Conservation (phyloP, 2,797 vertebrate species). For the Crocidura indochinensis region DNA sequence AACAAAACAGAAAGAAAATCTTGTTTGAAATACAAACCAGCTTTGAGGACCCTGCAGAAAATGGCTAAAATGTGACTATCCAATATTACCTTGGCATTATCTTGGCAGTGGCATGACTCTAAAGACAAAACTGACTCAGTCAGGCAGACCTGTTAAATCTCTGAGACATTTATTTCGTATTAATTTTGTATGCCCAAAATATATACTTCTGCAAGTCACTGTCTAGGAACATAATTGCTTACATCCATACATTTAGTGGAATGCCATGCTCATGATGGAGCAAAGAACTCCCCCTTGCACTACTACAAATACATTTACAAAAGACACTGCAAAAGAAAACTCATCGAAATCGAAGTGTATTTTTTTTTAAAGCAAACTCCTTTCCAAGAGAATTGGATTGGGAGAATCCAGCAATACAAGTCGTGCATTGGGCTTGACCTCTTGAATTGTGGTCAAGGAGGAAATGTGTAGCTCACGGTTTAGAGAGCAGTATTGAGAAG, state of each 20-base stretch:
- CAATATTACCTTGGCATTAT: slow-evolving; percentile 43
- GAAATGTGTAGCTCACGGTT: slow-evolving; percentile 60
- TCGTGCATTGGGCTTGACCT: neutral
- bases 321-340: slow-evolving; percentile 33
- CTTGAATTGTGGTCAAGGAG: neutral
- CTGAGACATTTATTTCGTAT: slow-evolving; percentile 23
- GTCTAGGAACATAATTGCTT: neutral
- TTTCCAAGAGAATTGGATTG: neutral
- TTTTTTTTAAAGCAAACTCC: slow-evolving; percentile 2
- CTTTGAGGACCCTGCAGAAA: slow-evolving; percentile 30
- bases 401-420: neutral
- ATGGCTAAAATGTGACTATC: slow-evolving; percentile 20
- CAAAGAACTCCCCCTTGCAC: neutral
- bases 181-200: neutral
- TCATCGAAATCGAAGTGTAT: slow-evolving; percentile 22
- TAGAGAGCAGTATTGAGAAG: slow-evolving; percentile 77
- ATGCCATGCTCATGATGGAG: neutral
- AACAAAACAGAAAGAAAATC: neutral
- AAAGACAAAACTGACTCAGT: slow-evolving; percentile 25
- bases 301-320: neutral
- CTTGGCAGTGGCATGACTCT: neutral
- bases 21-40: slow-evolving; percentile 13
- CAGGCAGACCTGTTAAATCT: neutral
- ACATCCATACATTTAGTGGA: neutral
- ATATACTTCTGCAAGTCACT: slow-evolving; percentile 8